phyloP scores from a whole-genome alignment of 2,888 invertebrate species.

The Lasioglossum lativentre region DNA sequence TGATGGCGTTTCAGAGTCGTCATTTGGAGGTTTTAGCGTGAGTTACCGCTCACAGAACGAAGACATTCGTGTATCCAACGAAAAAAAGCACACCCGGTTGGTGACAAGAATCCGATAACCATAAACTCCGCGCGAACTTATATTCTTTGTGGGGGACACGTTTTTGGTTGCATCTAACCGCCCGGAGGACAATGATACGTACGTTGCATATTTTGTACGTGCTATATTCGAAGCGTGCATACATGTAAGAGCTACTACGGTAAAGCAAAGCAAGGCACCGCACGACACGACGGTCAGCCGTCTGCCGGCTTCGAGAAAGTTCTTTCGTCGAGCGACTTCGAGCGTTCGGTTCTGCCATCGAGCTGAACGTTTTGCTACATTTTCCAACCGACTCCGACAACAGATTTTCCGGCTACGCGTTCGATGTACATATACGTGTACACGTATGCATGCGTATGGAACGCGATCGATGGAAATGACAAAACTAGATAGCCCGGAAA shows the following conservation, averaged over 20 bases:
- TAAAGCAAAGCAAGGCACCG: not conserved
- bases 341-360: not conserved
- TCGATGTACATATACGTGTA: not conserved
- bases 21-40: not conserved
- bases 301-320: conserved; percentile 65
- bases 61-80: not conserved
- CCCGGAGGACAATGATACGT: not conserved
- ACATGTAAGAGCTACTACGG: not conserved
- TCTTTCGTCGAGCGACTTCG: conserved; percentile 34
- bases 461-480: not conserved
- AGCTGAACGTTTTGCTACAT: not conserved
- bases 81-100: not conserved
- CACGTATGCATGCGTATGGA: not conserved
- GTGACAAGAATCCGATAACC: not conserved
- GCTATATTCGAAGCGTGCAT: not conserved
- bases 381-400: not conserved
- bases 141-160: not conserved
- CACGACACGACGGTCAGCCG: conserved; percentile 4
- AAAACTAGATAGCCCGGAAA: not conserved
- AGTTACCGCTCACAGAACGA: not conserved
- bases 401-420: not conserved
- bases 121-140: not conserved
- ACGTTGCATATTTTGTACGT: not conserved
- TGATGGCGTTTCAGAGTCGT: too few species aligned
- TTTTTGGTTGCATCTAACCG: not conserved